Conservation (phyloP, 2,888 invertebrate genomes). For the Drosophila longiperda region DNA sequence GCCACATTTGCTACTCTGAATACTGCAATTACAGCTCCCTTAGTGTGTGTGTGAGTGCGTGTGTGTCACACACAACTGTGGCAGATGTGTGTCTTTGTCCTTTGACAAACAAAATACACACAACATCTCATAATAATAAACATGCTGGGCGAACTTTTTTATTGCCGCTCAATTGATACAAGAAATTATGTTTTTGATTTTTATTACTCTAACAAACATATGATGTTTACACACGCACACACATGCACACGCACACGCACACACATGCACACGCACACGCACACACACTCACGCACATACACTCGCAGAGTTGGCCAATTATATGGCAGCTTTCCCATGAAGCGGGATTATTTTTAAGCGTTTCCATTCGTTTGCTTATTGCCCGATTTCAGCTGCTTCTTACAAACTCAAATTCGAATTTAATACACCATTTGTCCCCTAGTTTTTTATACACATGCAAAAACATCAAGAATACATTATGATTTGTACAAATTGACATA, state of each 20-base stretch:
- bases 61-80: slow-evolving; percentile 40
- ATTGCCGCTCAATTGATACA: slow-evolving; percentile 76
- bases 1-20: slow-evolving; percentile 54
- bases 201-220: slow-evolving; percentile 77
- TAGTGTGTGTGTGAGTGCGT: slow-evolving; percentile 3
- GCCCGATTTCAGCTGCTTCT: slow-evolving; percentile 20
- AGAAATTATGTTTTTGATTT: slow-evolving; percentile 80
- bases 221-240: slow-evolving; percentile 59
- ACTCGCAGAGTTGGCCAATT: slow-evolving; percentile 39
- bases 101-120: slow-evolving; percentile 15
- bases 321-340: slow-evolving; percentile 44
- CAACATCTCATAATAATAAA: slow-evolving; percentile 53
- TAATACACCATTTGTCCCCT: slow-evolving; percentile 9
- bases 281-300: slow-evolving; percentile 10
- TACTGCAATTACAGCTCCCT: slow-evolving; percentile 45
- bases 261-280: slow-evolving; percentile 2
- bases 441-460: not conserved
- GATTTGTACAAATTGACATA: not conserved
- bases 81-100: slow-evolving; percentile 8
- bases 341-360: slow-evolving; percentile 63
- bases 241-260: slow-evolving; percentile 7
- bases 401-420: slow-evolving; percentile 29
- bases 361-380: slow-evolving; percentile 24
- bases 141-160: slow-evolving; percentile 59
- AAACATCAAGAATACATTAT: not conserved